phyloP scores from a whole-genome alignment of 2,797 vertebrate species.

The Chiroxiphia lanceolata region DNA sequence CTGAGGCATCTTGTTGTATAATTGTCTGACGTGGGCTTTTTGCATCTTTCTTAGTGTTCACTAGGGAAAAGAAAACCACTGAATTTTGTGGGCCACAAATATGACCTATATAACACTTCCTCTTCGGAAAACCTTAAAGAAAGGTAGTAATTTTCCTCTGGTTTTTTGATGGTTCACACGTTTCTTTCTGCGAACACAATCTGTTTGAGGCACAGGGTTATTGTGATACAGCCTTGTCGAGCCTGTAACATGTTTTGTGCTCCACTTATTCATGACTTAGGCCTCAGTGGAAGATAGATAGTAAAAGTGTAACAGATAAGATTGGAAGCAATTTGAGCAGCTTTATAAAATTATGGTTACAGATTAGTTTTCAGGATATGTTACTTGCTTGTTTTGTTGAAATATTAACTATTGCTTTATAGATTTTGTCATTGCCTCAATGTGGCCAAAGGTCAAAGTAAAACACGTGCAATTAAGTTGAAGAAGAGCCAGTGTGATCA shows the following conservation, averaged over 20 bases:
- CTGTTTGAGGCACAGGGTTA: background rate
- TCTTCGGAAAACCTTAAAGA: background rate
- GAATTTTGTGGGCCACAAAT: background rate
- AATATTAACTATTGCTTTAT: background rate
- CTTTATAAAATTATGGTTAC: background rate
- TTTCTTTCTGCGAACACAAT: background rate
- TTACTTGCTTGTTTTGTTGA: background rate
- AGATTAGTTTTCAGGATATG: background rate
- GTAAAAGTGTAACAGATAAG: background rate
- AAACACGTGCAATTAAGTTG: background rate
- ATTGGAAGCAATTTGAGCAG: background rate
- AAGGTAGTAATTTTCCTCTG: background rate
- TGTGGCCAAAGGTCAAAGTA: background rate
- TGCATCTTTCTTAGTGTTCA: background rate
- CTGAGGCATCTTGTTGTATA: background rate
- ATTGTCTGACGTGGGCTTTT: background rate
- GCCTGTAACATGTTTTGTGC: background rate
- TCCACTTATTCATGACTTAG: background rate
- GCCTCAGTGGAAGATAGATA: background rate
- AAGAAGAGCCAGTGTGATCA: background rate
- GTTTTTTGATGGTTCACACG: background rate
- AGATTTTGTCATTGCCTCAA: background rate
- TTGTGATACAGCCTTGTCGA: background rate
- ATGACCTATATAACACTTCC: background rate
- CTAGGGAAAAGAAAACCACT: background rate